Base-by-base conservation (phyloP, 2,888 invertebrate species). In the Imbricaverruca yamaguchii region DNA sequence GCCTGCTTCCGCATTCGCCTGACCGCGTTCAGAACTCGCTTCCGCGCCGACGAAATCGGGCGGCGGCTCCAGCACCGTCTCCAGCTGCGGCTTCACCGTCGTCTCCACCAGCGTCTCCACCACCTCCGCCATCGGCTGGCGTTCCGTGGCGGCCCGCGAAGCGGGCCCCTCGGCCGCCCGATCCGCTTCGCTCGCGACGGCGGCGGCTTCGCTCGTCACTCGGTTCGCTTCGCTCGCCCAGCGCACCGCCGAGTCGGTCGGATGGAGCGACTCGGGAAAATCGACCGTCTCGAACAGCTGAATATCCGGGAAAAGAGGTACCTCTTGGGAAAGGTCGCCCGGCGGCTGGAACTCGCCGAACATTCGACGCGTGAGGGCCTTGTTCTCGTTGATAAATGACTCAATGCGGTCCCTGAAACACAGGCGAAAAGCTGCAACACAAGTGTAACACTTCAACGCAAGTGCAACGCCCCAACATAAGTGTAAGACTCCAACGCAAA, bases 361-460 rank as follows among this genome's bases (percentile, higher is more conserved):
- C 96, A 96, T 96, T 83, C 96, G 90, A 86, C 94, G 93, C 91
- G 96, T 95, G 84, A 96, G 87, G 81, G 96, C 96, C 88, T 96
- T 96, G 87, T 96, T 96, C 87, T 96, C 95, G 86, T 96, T 96
- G 86, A 96, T 96, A 88, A 96, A 96, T 83, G 91, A 90, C 87
- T 96, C 95, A 87, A 96, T 96, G 87, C 93, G 92, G 84, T 95
- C 94, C 88, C 96, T 96, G 89, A 80, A 90, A 90, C 12, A 15
- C 8, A 21, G 13, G 18, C 18, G 1, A 2, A 63, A 21, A 18
- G 18, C 21, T 8, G 18, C 8, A 63, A 8, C 8, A 8, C 8
- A 13, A n/a, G 7, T 63, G 21, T 10, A 10, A 63, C 21, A 63
- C 21, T n/a, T n/a, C 10, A 63, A 21, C 63, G 13, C 39, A 15